A percentile compares a stretch with the other conserved stretches of the same genome.
Conservation (phyloP, 2,888 invertebrate genomes). For the Folsomia candida region DNA sequence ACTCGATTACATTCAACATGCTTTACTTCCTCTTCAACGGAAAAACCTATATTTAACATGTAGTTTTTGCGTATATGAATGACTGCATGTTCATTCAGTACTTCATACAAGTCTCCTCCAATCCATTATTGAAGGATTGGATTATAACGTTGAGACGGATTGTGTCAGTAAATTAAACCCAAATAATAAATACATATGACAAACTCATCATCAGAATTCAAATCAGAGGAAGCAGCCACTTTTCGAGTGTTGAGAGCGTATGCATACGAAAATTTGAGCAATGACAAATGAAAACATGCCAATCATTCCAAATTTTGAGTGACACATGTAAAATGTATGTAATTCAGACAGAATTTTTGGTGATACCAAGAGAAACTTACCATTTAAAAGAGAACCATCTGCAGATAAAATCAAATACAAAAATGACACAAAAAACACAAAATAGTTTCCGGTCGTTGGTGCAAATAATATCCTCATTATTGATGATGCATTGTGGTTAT, state of each 20-base stretch:
- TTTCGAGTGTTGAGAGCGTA: not conserved
- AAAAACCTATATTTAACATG: not conserved
- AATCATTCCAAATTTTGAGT: not conserved
- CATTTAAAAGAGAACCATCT: not conserved
- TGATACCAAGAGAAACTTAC: not conserved
- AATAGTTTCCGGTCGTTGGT: not conserved
- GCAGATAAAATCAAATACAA: not conserved
- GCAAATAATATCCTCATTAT: not conserved
- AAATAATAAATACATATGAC: too few species aligned
- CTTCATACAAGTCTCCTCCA: too few species aligned
- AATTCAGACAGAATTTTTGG: not conserved
- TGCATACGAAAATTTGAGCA: not conserved
- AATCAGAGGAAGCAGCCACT: too few species aligned
- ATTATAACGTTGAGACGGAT: not conserved
- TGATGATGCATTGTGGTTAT: constrained; percentile 8
- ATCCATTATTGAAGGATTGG: too few species aligned
- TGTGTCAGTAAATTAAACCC: not conserved
- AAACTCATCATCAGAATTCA: too few species aligned
- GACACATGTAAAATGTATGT: not conserved
- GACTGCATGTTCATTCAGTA: not conserved
- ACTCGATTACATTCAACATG: not conserved
- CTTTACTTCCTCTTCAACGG: not conserved
- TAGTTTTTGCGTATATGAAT: not conserved
- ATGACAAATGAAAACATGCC: not conserved
- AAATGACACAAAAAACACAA: not conserved